Evolutionary conservation across 2,797 vertebrate genomes (phyloP).

Genomic region (Furcifer pardalis): DNA sequence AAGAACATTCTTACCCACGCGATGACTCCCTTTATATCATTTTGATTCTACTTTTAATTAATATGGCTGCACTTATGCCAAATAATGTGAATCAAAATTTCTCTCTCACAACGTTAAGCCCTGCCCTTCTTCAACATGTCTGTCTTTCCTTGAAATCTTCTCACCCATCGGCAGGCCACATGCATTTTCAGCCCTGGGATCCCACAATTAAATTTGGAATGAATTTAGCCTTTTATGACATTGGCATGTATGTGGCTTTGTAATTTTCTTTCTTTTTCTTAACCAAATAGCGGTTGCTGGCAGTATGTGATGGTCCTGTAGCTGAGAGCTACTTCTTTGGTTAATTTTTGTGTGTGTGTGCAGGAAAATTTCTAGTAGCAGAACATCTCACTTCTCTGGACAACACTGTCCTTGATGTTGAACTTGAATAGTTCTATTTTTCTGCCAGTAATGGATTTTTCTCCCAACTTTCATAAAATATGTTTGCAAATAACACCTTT

Average conservation of each 20-base stretch:
- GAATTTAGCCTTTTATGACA: neutral
- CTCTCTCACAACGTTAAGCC: too few species aligned
- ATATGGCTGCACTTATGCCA: too few species aligned
- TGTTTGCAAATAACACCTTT: neutral
- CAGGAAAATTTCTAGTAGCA: neutral
- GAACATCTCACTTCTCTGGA: neutral
- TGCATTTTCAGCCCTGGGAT: neutral
- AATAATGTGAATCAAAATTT: too few species aligned
- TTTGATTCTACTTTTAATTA: too few species aligned
- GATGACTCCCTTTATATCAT: too few species aligned
- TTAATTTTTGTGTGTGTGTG: neutral
- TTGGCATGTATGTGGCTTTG: neutral
- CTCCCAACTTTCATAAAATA: neutral
- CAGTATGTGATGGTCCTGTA: neutral
- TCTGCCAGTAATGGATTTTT: neutral
- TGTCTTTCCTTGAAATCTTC: neutral
- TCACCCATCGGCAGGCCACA: neutral
- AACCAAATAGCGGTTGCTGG: neutral
- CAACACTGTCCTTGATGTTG: conserved; percentile 8
- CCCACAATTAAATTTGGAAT: neutral
- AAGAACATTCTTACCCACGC: too few species aligned
- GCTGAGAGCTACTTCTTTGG: neutral
- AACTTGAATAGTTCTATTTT: neutral
- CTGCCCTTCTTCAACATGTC: neutral
- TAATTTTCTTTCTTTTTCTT: neutral